These are phyloP conservation scores for Apteryx owenii DNA, from an alignment of 2,113 vertebrate genomes.

Conservation along the genomic window DNA sequence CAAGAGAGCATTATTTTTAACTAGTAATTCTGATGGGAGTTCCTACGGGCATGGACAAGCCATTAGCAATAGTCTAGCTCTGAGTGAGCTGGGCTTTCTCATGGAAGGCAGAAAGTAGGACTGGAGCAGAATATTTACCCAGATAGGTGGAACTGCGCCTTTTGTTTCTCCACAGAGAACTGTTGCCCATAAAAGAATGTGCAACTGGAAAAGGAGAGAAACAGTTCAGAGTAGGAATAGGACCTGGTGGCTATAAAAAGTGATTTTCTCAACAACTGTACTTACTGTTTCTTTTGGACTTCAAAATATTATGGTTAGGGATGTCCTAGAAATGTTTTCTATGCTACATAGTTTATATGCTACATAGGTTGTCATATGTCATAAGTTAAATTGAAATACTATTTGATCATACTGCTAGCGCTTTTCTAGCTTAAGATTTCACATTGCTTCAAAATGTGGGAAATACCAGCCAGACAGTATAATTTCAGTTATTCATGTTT, in stretches of 20 bases:
- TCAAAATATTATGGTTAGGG: background rate
- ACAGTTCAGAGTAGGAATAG: background rate
- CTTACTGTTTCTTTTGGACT: background rate
- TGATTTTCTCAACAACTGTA: background rate
- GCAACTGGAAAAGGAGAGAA: background rate
- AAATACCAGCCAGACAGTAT: background rate
- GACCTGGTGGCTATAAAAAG: background rate
- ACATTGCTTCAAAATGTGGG: constrained; percentile 53
- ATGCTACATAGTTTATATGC: background rate
- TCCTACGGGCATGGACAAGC: background rate
- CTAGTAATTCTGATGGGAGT: background rate
- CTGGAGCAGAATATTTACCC: background rate
- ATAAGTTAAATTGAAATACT: background rate
- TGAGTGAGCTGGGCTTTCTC: background rate
- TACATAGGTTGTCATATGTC: background rate
- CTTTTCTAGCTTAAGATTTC: background rate
- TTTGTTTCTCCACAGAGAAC: background rate
- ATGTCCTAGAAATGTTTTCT: background rate
- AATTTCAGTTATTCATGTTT: constrained; percentile 30
- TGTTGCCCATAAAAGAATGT: background rate
- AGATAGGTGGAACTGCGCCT: background rate
- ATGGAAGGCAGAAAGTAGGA: background rate
- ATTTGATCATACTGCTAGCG: background rate
- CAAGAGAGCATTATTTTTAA: background rate
- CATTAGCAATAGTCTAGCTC: background rate